A percentile compares a stretch with the other conserved stretches of the same genome.
phyloP scores from a whole-genome alignment of 2,113 vertebrate species.

The Brienomyrus brachyistius region DNA sequence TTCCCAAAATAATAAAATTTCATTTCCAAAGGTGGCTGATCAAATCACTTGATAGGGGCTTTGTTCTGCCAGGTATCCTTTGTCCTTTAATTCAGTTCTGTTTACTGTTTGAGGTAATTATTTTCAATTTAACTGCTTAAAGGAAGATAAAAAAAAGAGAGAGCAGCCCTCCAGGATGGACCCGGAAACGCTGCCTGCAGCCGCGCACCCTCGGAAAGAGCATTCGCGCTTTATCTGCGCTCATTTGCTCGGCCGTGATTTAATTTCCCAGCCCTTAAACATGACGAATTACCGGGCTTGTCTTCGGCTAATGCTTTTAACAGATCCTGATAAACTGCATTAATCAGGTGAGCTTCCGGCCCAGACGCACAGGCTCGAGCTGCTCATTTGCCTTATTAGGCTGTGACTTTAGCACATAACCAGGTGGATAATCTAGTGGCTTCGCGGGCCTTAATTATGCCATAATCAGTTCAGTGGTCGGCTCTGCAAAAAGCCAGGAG shows the following conservation, averaged over 20 bases:
- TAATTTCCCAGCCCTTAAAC: constrained; percentile 96
- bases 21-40: constrained; percentile 20
- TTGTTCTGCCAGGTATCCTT: constrained; percentile 38
- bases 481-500: constrained; percentile 63
- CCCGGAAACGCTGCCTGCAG: constrained; percentile 35
- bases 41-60: constrained; percentile 5
- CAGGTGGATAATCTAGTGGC: constrained; percentile 98
- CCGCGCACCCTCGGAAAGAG: constrained; percentile 62
- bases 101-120: constrained; percentile 44
- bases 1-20: constrained; percentile 17
- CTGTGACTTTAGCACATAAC: constrained; percentile 84
- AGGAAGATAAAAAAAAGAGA: constrained; percentile 32
- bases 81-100: constrained; percentile 48
- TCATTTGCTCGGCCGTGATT: constrained; percentile 81
- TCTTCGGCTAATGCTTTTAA: constrained; percentile 99
- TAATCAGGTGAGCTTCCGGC: constrained; percentile 87
- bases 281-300: constrained; percentile 97
- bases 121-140: constrained; percentile 45
- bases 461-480: constrained; percentile 96
- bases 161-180: constrained; percentile 33
- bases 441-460: constrained; percentile 97
- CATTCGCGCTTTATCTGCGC: constrained; percentile 47
- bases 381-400: constrained; percentile 90
- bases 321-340: constrained; percentile 98
- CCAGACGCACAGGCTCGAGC: constrained; percentile 69